These are phyloP conservation scores for Pseudococcus jackbeardsleyi DNA, from an alignment of 2,888 invertebrate genomes.

Conservation along the genomic window DNA sequence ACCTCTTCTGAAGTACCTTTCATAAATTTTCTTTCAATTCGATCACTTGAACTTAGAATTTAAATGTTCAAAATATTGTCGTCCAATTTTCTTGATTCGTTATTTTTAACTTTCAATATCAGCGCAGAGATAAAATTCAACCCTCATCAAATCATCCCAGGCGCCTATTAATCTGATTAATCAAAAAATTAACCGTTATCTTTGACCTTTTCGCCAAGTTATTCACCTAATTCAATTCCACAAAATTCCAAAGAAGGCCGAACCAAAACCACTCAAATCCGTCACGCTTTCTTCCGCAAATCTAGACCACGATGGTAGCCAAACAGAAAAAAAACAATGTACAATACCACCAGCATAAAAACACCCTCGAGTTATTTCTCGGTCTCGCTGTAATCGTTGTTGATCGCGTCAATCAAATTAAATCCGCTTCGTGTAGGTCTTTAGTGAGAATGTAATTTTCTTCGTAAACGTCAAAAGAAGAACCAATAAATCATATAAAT, in stretches of 20 bases:
- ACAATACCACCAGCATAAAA: slow-evolving; percentile 20
- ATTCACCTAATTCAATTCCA: no score
- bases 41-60: no score
- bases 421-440: slow-evolving; percentile 48
- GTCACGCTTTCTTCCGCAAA: not conserved
- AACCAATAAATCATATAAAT: slow-evolving; percentile 55
- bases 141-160: no score
- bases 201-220: no score
- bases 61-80: no score
- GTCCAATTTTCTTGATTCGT: no score
- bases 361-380: not conserved
- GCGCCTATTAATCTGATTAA: not conserved
- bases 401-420: slow-evolving; percentile 54
- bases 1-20: no score
- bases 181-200: not conserved
- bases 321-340: slow-evolving; percentile 35
- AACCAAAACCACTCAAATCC: not conserved
- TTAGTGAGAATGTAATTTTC: slow-evolving; percentile 34
- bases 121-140: no score
- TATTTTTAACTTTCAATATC: no score
- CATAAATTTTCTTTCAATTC: no score
- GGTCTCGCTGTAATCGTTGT: not conserved
- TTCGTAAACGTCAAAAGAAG: slow-evolving; percentile 35
- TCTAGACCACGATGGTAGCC: not conserved
- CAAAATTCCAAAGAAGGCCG: not conserved